Base-by-base conservation (phyloP, 2,888 invertebrate genomes). In the Yponomeuta cagnagella region DNA sequence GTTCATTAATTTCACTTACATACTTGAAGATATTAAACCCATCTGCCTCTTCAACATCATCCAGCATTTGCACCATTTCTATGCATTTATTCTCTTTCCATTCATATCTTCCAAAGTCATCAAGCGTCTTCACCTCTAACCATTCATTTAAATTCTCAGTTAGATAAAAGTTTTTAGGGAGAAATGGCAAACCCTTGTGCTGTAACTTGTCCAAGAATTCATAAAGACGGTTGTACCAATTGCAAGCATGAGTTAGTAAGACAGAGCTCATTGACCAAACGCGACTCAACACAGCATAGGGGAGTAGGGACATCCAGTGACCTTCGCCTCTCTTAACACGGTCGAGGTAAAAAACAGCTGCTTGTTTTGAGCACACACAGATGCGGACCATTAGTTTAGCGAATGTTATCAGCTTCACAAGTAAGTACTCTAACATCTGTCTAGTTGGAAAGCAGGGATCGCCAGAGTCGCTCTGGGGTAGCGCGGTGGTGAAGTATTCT, bases 401-500 rank as follows among this genome's bases (percentile, higher is more conserved):
- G 79, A 94, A 94, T 67, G 93, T 86, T 75, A 94, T 92, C 4
- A 93, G 81, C 76, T 91, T 88, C 1, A 93, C 79, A 68, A 94
- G 79, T 31, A 94, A 75, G 83, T 92, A 94, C 77, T 94, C 86
- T 12, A 94, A 75, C 93, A 93, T 94, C 81, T 94, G 94, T 73
- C 84, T 86, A 4, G 93, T 93, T n/a, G 94, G 94, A 69, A 93
- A 82, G 76, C 86, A 87, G 31, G 82, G 75, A 63, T 83, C 81
- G 48, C 83, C 82, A 4, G 74, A 74, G 48, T 80, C 77, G 65
- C 77, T 69, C 48, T 79, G 79, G 10, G 90, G 90, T 63, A 93
- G 74, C 9, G 81, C 76, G 30, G 80, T 76, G 30, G 72, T 63
- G 76, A 92, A 92, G 72, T 77, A 80, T 72, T 89, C 81, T 66